Evolutionary conservation across 1,140 invertebrate genomes (phyloP).

Genomic region (Drosophila pseudoananassae): DNA sequence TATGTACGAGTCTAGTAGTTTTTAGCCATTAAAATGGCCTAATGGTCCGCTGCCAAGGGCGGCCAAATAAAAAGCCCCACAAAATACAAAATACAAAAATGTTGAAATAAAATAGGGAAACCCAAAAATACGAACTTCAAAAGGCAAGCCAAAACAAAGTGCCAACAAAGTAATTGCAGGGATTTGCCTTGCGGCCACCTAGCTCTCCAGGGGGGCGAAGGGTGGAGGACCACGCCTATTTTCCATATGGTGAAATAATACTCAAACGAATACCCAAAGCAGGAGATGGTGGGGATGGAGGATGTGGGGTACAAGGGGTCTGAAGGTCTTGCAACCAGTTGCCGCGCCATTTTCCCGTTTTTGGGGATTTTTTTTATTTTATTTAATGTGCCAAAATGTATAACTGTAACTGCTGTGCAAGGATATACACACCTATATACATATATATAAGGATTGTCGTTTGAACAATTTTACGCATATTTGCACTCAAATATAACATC

Average conservation of each 20-base stretch:
- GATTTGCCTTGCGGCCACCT: constrained; percentile 58
- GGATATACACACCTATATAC: background rate
- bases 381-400: constrained; percentile 41
- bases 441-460: constrained; percentile 9
- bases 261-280: background rate
- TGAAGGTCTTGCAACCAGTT: constrained; percentile 35
- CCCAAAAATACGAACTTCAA: constrained; percentile 56
- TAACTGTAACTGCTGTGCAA: constrained; percentile 30
- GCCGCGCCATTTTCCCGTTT: constrained; percentile 33
- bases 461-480: constrained; percentile 76
- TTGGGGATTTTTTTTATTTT: constrained; percentile 6
- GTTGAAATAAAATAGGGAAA: background rate
- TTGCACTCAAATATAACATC: constrained; percentile 66
- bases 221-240: constrained; percentile 37
- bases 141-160: constrained; percentile 65
- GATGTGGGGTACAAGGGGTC: background rate
- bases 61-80: constrained; percentile 20
- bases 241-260: constrained; percentile 40
- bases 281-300: background rate
- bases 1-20: constrained; percentile 34
- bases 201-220: background rate
- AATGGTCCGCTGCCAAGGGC: constrained; percentile 35
- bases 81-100: background rate
- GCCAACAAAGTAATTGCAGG: constrained; percentile 74
- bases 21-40: constrained; percentile 37